Base-by-base conservation (phyloP, 1,140 invertebrate genomes). In the Sogatella furcifera region DNA sequence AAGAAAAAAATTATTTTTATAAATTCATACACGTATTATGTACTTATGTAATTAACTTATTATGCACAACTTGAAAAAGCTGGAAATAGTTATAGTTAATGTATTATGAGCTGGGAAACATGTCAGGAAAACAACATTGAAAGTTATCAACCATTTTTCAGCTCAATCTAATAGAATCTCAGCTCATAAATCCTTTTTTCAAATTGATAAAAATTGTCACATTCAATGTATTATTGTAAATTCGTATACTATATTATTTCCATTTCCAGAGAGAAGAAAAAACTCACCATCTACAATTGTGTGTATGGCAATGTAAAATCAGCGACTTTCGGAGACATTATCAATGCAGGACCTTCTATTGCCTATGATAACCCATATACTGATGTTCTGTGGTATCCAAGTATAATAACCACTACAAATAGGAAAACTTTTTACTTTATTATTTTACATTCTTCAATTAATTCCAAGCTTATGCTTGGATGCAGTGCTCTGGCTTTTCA, bases 231-330 rank as follows among this genome's bases (percentile, higher is more conserved):
- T 28, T 6, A 28, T 28, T n/a, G n/a, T n/a, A n/a, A n/a, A n/a
- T n/a, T n/a, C n/a, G n/a, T n/a, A n/a, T n/a, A n/a, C n/a, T n/a
- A n/a, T n/a, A n/a, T 31, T 34, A 60, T 41, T 72, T 77, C 77
- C 41, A 80, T 83, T 55, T 28, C 80, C 80, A 34, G 81, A 88
- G 59, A 76, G 15, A 21, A 21, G 19, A 46, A 19, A 22, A 3
- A 52, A 41, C 57, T 58, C 5, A 28, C 78, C 49, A 85, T 97
- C 43, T 97, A 95, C 75, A 94, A 97, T 75, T 94, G 90, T 73
- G 92, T 89, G 69, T 92, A 92, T 53, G 92, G 92, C 17, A 82
- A 84, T 28, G 49, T 63, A 66, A 94, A 93, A 71, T 90, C 91
- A 0, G 88, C 96, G 65, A 88, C 87, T 41, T 97, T 93, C 92